These are phyloP conservation scores for Colaptes auratus DNA, from an alignment of 2,113 vertebrate genomes.

Conservation along the genomic window DNA sequence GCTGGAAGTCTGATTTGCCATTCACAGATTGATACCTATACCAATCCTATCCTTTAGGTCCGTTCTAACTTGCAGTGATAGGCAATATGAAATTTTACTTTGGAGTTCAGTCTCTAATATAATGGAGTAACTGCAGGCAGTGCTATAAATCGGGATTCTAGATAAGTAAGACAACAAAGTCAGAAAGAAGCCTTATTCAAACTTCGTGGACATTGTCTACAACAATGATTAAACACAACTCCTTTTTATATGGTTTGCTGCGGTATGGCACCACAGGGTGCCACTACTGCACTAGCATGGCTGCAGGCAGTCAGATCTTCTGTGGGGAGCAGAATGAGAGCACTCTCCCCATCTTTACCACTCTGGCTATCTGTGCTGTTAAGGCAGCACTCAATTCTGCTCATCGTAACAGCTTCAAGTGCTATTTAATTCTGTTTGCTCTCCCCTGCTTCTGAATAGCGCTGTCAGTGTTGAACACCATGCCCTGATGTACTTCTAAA, in stretches of 20 bases:
- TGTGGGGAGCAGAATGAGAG: neutral
- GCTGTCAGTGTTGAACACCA: neutral
- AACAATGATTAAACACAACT: neutral
- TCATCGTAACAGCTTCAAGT: fast-evolving
- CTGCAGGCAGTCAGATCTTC: neutral
- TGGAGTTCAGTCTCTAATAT: neutral
- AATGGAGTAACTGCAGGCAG: neutral
- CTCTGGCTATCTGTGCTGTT: neutral
- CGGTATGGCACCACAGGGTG: neutral
- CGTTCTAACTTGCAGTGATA: neutral
- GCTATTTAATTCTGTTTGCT: neutral
- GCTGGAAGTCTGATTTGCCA: neutral
- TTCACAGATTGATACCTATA: neutral
- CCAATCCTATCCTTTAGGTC: neutral
- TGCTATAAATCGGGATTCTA: neutral
- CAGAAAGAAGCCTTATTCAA: neutral
- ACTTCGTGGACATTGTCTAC: fast-evolving
- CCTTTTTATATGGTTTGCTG: neutral
- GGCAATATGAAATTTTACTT: neutral
- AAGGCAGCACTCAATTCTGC: neutral
- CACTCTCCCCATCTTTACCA: neutral
- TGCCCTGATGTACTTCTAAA: neutral
- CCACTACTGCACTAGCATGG: neutral
- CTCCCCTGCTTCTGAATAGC: neutral
- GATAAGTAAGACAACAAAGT: neutral